Percentiles rank a stretch among this genome's conserved stretches.
phyloP scores from a whole-genome alignment of 1,140 invertebrate genomes.

The Drosophila murphyi region DNA sequence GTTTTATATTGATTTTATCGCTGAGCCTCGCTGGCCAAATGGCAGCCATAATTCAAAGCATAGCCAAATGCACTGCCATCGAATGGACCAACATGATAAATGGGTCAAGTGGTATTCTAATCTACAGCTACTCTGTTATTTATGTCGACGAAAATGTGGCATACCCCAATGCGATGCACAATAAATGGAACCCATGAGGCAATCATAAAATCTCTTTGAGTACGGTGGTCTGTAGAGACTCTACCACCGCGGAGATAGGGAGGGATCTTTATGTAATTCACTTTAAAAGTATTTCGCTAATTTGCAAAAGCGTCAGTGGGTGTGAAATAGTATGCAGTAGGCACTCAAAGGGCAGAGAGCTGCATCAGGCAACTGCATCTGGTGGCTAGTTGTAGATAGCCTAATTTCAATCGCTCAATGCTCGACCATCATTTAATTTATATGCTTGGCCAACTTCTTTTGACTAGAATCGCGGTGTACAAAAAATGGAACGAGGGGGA shows the following conservation, averaged over 20 bases:
- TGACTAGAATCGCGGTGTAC: constrained; percentile 50
- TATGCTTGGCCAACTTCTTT: constrained; percentile 73
- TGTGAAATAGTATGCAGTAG: neutral
- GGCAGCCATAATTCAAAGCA: constrained; percentile 47
- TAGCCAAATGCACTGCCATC: constrained; percentile 35
- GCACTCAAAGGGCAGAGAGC: neutral
- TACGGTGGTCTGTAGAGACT: neutral
- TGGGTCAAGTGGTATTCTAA: constrained; percentile 29
- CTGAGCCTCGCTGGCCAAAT: constrained; percentile 49
- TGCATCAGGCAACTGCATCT: neutral
- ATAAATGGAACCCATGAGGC: neutral
- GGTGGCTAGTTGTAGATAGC: constrained; percentile 28
- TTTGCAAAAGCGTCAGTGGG: constrained; percentile 10
- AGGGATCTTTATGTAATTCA: neutral
- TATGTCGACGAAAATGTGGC: constrained; percentile 55
- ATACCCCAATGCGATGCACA: neutral
- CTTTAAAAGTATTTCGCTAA: constrained; percentile 14
- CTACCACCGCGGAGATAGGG: neutral
- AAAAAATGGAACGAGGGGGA: constrained; percentile 18
- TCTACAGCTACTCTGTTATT: constrained; percentile 37
- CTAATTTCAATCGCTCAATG: constrained; percentile 71
- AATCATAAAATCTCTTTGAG: constrained; percentile 23
- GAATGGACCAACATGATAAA: constrained; percentile 63
- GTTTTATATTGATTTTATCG: constrained; percentile 15
- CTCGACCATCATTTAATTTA: constrained; percentile 75